These are phyloP conservation scores for Apamea crenata DNA, from an alignment of 2,888 invertebrate genomes.

Conservation along the genomic window DNA sequence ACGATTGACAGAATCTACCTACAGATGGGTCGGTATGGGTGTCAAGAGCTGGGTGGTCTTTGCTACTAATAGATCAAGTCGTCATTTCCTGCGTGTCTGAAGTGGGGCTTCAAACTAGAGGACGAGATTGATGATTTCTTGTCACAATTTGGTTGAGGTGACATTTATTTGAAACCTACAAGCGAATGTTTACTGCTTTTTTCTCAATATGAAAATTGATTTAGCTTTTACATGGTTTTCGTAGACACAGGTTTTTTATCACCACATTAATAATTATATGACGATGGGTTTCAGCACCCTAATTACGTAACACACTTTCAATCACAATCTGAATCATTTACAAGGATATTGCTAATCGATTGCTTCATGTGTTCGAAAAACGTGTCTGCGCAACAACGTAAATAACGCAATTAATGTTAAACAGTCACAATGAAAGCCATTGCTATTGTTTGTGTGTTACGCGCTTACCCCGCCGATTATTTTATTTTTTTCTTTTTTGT, in stretches of 20 bases:
- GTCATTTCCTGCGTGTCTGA: constrained; percentile 46
- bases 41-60: constrained; percentile 53
- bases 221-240: not conserved
- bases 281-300: not conserved
- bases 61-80: constrained; percentile 53
- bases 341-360: too few species aligned
- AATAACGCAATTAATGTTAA: too few species aligned
- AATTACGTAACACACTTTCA: too few species aligned
- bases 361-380: too few species aligned
- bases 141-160: constrained; percentile 18
- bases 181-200: not conserved
- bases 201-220: not conserved
- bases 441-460: too few species aligned
- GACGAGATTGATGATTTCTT: constrained; percentile 30
- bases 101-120: constrained; percentile 33
- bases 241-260: not conserved
- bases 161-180: not conserved
- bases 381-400: too few species aligned
- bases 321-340: too few species aligned
- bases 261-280: not conserved
- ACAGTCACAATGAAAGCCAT: too few species aligned
- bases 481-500: not conserved
- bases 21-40: constrained; percentile 15
- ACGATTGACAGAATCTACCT: constrained; percentile 6
- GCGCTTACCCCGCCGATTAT: too few species aligned